Base-by-base conservation (phyloP, 1,140 invertebrate species). In the Triops longicaudatus region DNA sequence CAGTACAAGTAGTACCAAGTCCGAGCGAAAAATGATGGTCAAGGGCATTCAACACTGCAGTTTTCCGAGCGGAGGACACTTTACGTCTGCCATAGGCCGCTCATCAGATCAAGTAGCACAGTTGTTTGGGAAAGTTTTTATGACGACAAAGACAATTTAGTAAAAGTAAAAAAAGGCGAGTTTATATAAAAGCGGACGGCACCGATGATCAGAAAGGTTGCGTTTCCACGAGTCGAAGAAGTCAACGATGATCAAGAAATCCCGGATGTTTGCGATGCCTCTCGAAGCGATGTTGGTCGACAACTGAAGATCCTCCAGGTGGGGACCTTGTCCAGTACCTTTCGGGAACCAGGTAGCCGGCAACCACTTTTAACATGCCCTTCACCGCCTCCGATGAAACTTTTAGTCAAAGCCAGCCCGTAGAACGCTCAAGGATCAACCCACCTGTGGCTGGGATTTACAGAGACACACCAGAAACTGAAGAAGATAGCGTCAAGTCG, bases 271-370 rank as follows among this genome's bases (percentile, higher is more conserved):
- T 63, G 50, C 50, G 50, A 63, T 63, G 22, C 50, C 50, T 63
- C 50, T 63, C 50, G 50, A 63, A 22, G 50, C 50, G 50, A 22
- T 63, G 50, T 63, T 63, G 50, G 50, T 63, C 50, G 50, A 63
- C 50, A 63, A 63, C 50, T 63, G 50, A 63, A 63, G 50, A 63
- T 63, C 50, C 50, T 63, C 50, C 50, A 63, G 50, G 50, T 63
- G 50, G 50, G 50, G 7, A 22, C 14, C 50, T 63, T 63, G 50
- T 63, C 50, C 50, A 63, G 50, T 63, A 63, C 14, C 50, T 63
- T 63, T 22, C 22, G 17, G 14, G n/a, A 17, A 63, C 50, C 50
- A 63, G 50, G 50, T 63, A 63, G 50, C 50, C 50, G 50, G 50
- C 50, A 63, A 63, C 50, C 50, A 63, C 50, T 63, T 63, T 63